Evolutionary conservation across 1,140 invertebrate species (phyloP), one percentile per base, ranked within the genome.

Genomic region (Aleiodes sp.): DNA sequence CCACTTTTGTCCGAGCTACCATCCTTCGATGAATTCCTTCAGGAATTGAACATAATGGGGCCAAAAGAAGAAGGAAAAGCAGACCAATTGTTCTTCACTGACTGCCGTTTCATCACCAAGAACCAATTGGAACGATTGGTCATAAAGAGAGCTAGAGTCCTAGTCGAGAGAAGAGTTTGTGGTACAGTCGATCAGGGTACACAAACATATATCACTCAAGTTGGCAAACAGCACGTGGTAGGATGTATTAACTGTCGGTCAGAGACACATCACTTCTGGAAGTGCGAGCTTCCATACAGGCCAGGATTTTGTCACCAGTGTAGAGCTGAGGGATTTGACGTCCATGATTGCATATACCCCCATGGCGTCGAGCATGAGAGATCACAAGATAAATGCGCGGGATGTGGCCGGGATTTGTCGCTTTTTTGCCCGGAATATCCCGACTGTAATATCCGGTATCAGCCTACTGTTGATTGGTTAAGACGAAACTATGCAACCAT

Each of bases 291-390:
- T 0, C 70, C 65, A 4, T 68, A 52, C 12, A 14, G 60, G 19
- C 60, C 66, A 1, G 65, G 59, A 33, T 72, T 68, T 24, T 68
- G 65, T n/a, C 60, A 43, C 7, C 57, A 56, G 16, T 68, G 59
- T 26, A 33, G 65, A 0, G 56, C 71, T 0, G 37, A 73, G 1
- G 63, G 71, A 24, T 73, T 65, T 28, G 65, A 70, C 28, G 60
- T 37, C 2, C 12, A 2, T 0, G 65, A n/a, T 14, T 41, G 39
- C n/a, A 6, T n/a, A 4, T 41, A 41, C 39, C 6, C 39, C n/a
- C 70, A 67, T 21, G 70, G 64, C 0, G 52, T 71, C 4, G 57
- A 71, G 14, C 64, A 67, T 41, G 70, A 63, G 16, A 2, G 14
- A 1, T n/a, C n/a, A n/a, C n/a, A n/a, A n/a, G n/a, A n/a, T n/a